Evolutionary conservation across 2,113 vertebrate genomes (phyloP).

Genomic region (Oostethus manadensis): DNA sequence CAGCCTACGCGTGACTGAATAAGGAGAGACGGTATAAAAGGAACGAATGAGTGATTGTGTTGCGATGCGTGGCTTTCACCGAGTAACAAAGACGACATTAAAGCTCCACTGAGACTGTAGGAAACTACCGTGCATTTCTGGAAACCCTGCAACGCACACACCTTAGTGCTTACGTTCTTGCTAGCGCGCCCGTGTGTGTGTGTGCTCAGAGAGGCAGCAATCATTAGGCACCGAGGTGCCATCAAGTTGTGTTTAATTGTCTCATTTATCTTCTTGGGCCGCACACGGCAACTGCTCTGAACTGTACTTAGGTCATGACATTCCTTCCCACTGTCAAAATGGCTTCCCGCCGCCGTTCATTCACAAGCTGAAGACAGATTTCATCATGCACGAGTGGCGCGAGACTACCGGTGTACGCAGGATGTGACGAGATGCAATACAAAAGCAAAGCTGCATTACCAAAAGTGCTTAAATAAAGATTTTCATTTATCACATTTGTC

Average conservation of each 20-base stretch:
- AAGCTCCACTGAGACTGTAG: no score
- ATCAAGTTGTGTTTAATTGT: constrained; percentile 52
- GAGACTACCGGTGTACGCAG: no score
- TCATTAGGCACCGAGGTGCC: constrained; percentile 60
- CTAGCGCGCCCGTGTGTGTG: constrained; percentile 35
- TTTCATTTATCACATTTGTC: no score
- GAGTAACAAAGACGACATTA: no score
- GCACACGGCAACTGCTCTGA: constrained; percentile 11
- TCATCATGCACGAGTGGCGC: neutral
- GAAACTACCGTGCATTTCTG: no score
- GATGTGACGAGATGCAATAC: neutral
- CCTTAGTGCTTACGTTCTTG: constrained; percentile 20
- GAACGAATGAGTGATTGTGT: no score
- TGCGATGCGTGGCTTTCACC: no score
- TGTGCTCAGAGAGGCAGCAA: constrained; percentile 47
- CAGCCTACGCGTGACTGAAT: no score
- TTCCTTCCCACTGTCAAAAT: constrained; percentile 4
- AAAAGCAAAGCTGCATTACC: no score
- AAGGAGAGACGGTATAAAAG: no score
- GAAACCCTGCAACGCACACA: constrained; percentile 4
- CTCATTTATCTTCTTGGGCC: constrained; percentile 50
- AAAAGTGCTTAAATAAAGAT: neutral
- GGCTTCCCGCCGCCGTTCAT: constrained; percentile 1
- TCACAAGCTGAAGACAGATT: neutral
- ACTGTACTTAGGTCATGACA: neutral